Evolutionary conservation across 2,888 invertebrate genomes (phyloP).

Genomic region (Ganaspis brasiliensis): DNA sequence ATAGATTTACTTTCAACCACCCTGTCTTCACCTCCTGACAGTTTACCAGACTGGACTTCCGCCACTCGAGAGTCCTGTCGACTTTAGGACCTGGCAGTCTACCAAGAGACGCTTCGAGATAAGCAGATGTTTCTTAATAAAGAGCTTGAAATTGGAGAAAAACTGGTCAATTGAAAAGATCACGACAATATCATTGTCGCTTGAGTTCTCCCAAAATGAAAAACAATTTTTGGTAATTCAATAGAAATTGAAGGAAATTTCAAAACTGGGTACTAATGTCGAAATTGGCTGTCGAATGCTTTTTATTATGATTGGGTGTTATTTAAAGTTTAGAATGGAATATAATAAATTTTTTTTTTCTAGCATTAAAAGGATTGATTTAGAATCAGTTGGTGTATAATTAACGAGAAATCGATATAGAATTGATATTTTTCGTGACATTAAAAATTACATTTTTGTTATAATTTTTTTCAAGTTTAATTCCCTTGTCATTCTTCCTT

Average conservation of each 20-base stretch:
- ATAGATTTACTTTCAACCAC: constrained; percentile 67
- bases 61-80: constrained; percentile 62
- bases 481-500: no score
- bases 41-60: constrained; percentile 74
- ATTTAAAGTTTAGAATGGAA: no score
- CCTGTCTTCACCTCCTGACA: constrained; percentile 55
- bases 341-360: no score
- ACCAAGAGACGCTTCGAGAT: constrained; percentile 23
- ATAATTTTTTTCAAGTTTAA: no score
- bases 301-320: no score
- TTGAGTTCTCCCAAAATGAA: neutral
- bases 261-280: no score
- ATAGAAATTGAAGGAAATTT: neutral
- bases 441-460: no score
- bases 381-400: no score
- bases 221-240: neutral
- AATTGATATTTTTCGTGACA: no score
- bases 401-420: no score
- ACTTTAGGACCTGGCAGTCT: constrained; percentile 23
- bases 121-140: constrained; percentile 40
- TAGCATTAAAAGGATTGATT: no score
- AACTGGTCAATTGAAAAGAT: constrained; percentile 12
- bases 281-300: no score
- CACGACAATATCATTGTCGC: neutral
- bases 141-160: constrained; percentile 31